Base-by-base conservation (phyloP, 2,888 invertebrate genomes). In the Elegia similella region DNA sequence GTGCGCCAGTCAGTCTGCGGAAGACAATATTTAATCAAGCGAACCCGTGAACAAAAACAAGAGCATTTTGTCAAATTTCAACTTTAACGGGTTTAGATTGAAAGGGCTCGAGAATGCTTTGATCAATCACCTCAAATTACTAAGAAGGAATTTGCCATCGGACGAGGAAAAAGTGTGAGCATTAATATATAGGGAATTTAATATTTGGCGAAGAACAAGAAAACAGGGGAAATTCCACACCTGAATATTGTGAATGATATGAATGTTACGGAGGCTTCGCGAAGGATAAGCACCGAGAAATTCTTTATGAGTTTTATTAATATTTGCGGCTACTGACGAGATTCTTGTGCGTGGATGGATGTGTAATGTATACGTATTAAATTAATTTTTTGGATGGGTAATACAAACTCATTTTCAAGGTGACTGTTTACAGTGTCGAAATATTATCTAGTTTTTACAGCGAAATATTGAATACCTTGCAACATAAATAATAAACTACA, bases 101-200 rank as follows among this genome's bases (percentile, higher is more conserved):
- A 67, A 75, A 72, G 67, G 67, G 66, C 68, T 69, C 63, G 62
- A 68, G 65, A 70, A 72, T 63, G 72, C 82, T 84, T 84, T 83
- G 81, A 77, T 76, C 80, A 83, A 82, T 84, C 81, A 78, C 72
- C 75, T 73, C 71, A 76, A 80, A 83, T 82, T 72, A 80, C 71
- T 80, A 75, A 72, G 66, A 69, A 78, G 67, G 76, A 77, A 74
- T 78, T 78, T 72, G 66, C 68, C 66, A 68, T 71, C 63, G 65
- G 68, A 67, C 61, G 66, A 61, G 69, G 69, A 73, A 75, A 79
- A 76, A 75, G 76, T 76, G 74, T 77, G 84, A 81, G 83, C 84
- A 83, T 83, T 86, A 80, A 83, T 82, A 81, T 73, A 70, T 70
- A 68, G 70, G 75, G 83, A 84, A 85, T 86, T 83, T 84, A 81